Evolutionary conservation across 2,888 invertebrate genomes (phyloP).

Genomic region (Physocephala rufipes): DNA sequence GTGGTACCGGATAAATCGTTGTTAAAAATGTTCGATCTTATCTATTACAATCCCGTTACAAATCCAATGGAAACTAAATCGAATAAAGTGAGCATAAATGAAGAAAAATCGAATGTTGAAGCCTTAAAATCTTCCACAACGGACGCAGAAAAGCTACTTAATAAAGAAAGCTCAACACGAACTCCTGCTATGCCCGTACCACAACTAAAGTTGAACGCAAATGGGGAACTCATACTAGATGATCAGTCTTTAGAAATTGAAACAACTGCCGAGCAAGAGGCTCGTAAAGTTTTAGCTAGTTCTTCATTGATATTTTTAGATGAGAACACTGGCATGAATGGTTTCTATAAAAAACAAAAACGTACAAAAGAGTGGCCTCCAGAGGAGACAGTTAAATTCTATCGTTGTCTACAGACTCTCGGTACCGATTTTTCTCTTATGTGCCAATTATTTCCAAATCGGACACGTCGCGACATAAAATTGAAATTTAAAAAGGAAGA

Average conservation of each 20-base stretch:
- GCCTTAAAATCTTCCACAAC: slow-evolving; percentile 17
- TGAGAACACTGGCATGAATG: slow-evolving; percentile 68
- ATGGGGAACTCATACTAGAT: slow-evolving; percentile 86
- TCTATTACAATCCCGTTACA: slow-evolving; percentile 86
- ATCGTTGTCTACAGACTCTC: slow-evolving; percentile 85
- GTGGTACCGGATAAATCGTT: slow-evolving; percentile 70
- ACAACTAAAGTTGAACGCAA: slow-evolving; percentile 85
- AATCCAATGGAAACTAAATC: slow-evolving; percentile 75
- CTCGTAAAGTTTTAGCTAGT: slow-evolving; percentile 72
- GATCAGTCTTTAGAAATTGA: slow-evolving; percentile 81
- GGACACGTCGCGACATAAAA: slow-evolving; percentile 85
- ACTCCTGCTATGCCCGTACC: slow-evolving; percentile 74
- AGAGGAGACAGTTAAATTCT: slow-evolving; percentile 88
- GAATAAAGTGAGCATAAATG: slow-evolving; percentile 46
- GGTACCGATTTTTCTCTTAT: slow-evolving; percentile 95
- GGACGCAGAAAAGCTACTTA: slow-evolving; percentile 41
- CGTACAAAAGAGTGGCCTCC: slow-evolving; percentile 79
- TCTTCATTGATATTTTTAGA: slow-evolving; percentile 75
- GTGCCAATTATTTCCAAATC: slow-evolving; percentile 81
- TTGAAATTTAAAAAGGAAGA: slow-evolving; percentile 95
- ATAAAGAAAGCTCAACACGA: slow-evolving; percentile 43
- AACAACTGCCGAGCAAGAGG: slow-evolving; percentile 73
- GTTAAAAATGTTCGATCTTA: slow-evolving; percentile 91
- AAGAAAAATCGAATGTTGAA: slow-evolving; percentile 50
- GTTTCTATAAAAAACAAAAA: slow-evolving; percentile 74